Percentiles rank a stretch among this genome's conserved stretches.
These are phyloP conservation scores for Sthenelais limicola DNA, from an alignment of 2,888 invertebrate species.

Conservation along the genomic window DNA sequence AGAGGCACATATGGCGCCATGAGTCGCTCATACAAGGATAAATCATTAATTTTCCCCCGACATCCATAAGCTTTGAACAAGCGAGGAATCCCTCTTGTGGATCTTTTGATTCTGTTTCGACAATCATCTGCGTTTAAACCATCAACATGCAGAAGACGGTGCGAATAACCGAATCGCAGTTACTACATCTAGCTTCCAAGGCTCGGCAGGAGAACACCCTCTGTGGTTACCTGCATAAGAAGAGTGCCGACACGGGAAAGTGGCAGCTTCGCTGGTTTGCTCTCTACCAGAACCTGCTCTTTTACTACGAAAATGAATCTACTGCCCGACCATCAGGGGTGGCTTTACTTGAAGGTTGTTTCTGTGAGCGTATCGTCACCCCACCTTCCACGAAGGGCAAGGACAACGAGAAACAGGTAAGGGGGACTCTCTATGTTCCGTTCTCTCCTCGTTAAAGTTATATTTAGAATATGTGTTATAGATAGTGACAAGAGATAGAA, in stretches of 20 bases:
- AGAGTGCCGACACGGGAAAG: conserved; percentile 87
- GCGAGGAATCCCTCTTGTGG: background rate
- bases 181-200: conserved; percentile 86
- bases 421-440: too few species aligned
- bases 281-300: conserved; percentile 85
- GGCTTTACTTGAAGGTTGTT: conserved; percentile 89
- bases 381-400: conserved; percentile 62
- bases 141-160: conserved; percentile 84
- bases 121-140: background rate
- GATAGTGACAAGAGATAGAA: too few species aligned
- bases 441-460: too few species aligned
- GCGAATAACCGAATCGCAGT: conserved; percentile 86
- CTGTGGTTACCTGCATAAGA: conserved; percentile 87
- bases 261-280: conserved; percentile 81
- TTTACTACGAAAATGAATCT: conserved; percentile 91
- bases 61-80: background rate
- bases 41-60: too few species aligned
- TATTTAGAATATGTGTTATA: too few species aligned
- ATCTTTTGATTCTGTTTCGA: background rate
- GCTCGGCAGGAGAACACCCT: conserved; percentile 89
- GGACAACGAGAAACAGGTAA: conserved; percentile 68
- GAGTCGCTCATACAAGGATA: too few species aligned
- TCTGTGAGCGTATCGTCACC: conserved; percentile 74
- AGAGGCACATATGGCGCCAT: too few species aligned
- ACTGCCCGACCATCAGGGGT: conserved; percentile 86